Base-by-base conservation (phyloP, 2,113 vertebrate species). In the Vulpes ferrilata region DNA sequence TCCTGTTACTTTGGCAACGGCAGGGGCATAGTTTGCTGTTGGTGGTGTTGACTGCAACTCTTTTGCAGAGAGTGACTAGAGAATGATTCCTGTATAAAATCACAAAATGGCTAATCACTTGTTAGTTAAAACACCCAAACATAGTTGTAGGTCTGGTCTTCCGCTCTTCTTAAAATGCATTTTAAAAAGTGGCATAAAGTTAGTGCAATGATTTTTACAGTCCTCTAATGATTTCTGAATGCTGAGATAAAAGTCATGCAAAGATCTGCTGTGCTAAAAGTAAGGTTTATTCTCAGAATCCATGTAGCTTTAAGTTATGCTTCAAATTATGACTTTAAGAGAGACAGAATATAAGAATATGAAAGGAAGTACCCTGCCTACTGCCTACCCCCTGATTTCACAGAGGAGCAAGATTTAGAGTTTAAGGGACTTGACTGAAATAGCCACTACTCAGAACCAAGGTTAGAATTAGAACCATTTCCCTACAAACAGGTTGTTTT, bases 81-180 rank as follows among this genome's bases (percentile, higher is more conserved):
- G 38, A 84, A 59, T 2, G 6, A 60, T 64, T 90, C 90, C 32
- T 76, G 65, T 81, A 73, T 69, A 90, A 92, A 92, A 62, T 95
- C 43, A 88, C 23, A 88, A 90, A 96, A 85, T 35, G 27, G 13
- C 12, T 88, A 90, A 93, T 94, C 51, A 65, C 64, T 83, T 96
- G 59, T 48, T 60, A 88, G 17, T 82, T 96, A 92, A 95, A 76
- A 71, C 1, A 94, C 3, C 19, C 32, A 59, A 65, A 90, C 25
- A 17, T 48, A 19, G 12, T 74, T 59, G 7, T 67, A 69, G 5
- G 30, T 67, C 90, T 59, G 79, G 53, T 6, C 25, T 76, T 93
- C 7, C n/a, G 23, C 48, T 81, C 13, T 1, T 38, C 48, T 69
- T 38, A 62, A 96, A 93, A 87, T 81, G 79, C 57, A 51, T 97